phyloP scores from a whole-genome alignment of 2,888 invertebrate genomes.

The Agrochola lychnidis region DNA sequence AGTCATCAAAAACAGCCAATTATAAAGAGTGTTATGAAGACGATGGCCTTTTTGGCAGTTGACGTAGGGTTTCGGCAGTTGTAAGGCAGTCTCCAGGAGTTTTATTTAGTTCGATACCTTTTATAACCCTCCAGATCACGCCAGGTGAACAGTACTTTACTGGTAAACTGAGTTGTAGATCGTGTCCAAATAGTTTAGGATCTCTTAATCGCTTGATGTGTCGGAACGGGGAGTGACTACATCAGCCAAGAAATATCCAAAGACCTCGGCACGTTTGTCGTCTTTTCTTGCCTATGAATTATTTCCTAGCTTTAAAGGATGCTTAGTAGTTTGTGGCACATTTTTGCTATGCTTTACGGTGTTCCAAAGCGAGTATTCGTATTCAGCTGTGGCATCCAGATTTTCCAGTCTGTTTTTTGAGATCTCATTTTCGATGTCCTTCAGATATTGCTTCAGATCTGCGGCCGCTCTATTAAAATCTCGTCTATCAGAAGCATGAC shows the following conservation, averaged over 20 bases:
- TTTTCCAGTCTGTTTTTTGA: background rate
- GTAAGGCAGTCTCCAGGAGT: background rate
- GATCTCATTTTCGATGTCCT: background rate
- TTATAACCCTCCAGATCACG: background rate
- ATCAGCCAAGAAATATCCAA: background rate
- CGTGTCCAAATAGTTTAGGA: background rate
- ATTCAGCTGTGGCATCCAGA: background rate
- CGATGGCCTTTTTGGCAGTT: background rate
- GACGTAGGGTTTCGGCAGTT: background rate
- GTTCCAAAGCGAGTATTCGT: background rate
- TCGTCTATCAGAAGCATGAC: background rate
- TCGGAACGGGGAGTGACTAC: background rate
- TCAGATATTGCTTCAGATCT: background rate
- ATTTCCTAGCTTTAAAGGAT: background rate
- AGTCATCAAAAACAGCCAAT: background rate
- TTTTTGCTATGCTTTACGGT: background rate
- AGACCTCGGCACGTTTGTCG: background rate
- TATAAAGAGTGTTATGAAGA: background rate
- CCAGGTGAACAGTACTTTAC: background rate
- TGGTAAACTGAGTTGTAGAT: background rate
- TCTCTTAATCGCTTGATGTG: background rate
- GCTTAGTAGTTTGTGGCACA: background rate
- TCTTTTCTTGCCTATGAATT: background rate
- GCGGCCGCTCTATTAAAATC: background rate
- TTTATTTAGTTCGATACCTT: background rate